Conservation (phyloP, 2,888 invertebrate genomes). For the Mallateleia sp. region DNA sequence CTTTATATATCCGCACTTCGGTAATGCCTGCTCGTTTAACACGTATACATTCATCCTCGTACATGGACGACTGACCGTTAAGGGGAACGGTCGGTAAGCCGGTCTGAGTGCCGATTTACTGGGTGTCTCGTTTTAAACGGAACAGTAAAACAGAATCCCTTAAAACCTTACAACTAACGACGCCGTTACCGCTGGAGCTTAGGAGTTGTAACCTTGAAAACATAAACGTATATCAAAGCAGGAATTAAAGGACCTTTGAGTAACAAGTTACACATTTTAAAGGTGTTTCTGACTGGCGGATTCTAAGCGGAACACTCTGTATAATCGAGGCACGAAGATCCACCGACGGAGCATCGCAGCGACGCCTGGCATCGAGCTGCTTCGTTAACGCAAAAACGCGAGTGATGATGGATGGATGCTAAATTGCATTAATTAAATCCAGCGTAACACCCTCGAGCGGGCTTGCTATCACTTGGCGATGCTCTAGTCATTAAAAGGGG, state of each 20-base stretch:
- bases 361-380: slow-evolving; percentile 77
- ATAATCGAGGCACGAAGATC: slow-evolving; percentile 84
- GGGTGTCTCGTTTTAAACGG: slow-evolving; percentile 57
- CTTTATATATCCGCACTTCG: slow-evolving; percentile 71
- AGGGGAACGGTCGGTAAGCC: slow-evolving; percentile 77
- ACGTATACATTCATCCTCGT: slow-evolving; percentile 70
- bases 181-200: slow-evolving; percentile 15
- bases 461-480: slow-evolving; percentile 86
- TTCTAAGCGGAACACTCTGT: slow-evolving; percentile 80
- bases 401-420: slow-evolving; percentile 89
- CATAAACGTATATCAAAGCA: background rate
- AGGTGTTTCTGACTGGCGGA: slow-evolving; percentile 77
- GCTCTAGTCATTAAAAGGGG: slow-evolving; percentile 86
- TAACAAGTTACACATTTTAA: too few species aligned
- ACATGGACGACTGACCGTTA: slow-evolving; percentile 83
- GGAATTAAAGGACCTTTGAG: background rate
- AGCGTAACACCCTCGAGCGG: slow-evolving; percentile 87
- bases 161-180: slow-evolving; percentile 48
- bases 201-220: background rate
- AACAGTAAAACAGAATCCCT: slow-evolving; percentile 64
- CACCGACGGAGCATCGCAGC: slow-evolving; percentile 86
- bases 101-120: slow-evolving; percentile 85
- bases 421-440: slow-evolving; percentile 89
- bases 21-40: slow-evolving; percentile 72
- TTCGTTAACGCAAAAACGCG: slow-evolving; percentile 89